Conservation (phyloP, 2,888 invertebrate genomes). For the Drosophila buzzatii region DNA sequence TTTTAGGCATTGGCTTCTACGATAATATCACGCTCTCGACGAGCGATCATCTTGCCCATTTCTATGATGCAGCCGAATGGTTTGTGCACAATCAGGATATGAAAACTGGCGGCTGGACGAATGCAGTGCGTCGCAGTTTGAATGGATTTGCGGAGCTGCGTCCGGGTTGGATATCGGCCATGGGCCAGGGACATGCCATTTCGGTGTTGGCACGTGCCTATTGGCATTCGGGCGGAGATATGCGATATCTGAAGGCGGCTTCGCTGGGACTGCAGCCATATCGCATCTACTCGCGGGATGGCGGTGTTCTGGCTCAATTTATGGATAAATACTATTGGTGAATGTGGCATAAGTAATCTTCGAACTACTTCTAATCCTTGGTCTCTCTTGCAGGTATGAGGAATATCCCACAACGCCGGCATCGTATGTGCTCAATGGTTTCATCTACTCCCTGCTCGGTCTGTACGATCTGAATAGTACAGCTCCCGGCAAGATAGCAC, state of each 20-base stretch:
- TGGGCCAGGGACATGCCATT: slow-evolving; percentile 99
- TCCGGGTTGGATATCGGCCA: slow-evolving; percentile 98
- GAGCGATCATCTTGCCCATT: slow-evolving; percentile 95
- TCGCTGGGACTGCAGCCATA: slow-evolving; percentile 92
- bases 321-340: slow-evolving; percentile 95
- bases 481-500: slow-evolving; percentile 89
- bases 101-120: slow-evolving; percentile 96
- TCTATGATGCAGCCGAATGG: slow-evolving; percentile 97
- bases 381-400: slow-evolving; percentile 90
- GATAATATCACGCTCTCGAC: slow-evolving; percentile 92
- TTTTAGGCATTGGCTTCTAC: slow-evolving; percentile 90
- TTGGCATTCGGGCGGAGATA: slow-evolving; percentile 91
- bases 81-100: slow-evolving; percentile 94
- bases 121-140: slow-evolving; percentile 92
- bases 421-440: slow-evolving; percentile 98
- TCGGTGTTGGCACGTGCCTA: slow-evolving; percentile 97
- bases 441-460: slow-evolving; percentile 98
- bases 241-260: slow-evolving; percentile 92
- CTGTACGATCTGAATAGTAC: slow-evolving; percentile 96
- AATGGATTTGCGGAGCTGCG: slow-evolving; percentile 91
- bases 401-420: slow-evolving; percentile 99
- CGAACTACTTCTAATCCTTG: not conserved
- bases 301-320: slow-evolving; percentile 94
- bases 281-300: slow-evolving; percentile 89
- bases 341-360: slow-evolving; percentile 68